Evolutionary conservation across 2,797 vertebrate species (phyloP).

Genomic region (Harpagifer antarcticus): DNA sequence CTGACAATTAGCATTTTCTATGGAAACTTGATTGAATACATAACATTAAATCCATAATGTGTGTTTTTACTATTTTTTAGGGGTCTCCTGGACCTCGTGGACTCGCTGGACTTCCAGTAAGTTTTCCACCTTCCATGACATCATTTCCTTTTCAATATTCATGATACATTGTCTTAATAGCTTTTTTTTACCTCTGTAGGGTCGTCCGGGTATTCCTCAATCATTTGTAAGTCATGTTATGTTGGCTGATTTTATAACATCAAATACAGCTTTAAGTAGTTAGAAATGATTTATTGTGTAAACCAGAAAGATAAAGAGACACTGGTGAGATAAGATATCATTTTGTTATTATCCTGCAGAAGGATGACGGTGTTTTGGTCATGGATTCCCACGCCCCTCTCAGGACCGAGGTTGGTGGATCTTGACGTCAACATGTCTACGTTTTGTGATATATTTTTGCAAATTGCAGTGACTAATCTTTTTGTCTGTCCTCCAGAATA

Average conservation of each 20-base stretch:
- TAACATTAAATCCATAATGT: constrained; percentile 11
- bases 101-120: constrained; percentile 92
- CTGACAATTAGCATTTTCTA: constrained; percentile 9
- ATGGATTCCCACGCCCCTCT: constrained; percentile 81
- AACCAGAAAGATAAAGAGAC: not conserved
- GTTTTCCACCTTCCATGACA: constrained; percentile 45
- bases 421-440: not conserved
- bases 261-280: not conserved
- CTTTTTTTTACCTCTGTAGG: constrained; percentile 80
- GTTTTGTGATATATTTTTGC: not conserved
- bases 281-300: constrained; percentile 6
- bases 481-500: constrained; percentile 76
- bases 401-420: constrained; percentile 87
- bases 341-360: constrained; percentile 76
- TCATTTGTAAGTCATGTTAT: constrained; percentile 89
- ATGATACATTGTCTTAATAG: constrained; percentile 28
- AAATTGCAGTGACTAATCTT: not conserved
- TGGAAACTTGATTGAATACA: constrained; percentile 11
- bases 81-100: constrained; percentile 94
- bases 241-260: constrained; percentile 8
- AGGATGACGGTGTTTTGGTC: constrained; percentile 87
- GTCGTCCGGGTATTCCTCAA: constrained; percentile 82
- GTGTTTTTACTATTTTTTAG: constrained; percentile 76
- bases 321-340: not conserved
- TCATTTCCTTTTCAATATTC: not conserved